phyloP scores from a whole-genome alignment of 2,797 vertebrate genomes.

The Neosilurus hyrtlii region DNA sequence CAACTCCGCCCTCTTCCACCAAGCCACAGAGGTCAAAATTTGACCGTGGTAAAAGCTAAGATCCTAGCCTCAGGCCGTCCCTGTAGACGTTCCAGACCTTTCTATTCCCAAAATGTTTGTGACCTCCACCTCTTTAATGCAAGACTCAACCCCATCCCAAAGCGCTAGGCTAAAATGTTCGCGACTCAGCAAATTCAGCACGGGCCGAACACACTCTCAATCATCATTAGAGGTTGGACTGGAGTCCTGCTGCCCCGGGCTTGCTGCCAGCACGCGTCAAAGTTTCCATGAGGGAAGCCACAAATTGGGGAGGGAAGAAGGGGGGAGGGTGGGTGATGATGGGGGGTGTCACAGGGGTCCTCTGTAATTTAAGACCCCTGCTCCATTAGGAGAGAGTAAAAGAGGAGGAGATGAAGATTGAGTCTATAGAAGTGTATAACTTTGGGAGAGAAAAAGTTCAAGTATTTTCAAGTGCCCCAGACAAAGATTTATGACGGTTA shows the following conservation, averaged over 20 bases:
- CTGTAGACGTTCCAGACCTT: conserved; percentile 13
- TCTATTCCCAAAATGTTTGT: conserved; percentile 45
- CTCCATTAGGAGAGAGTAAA: conserved; percentile 59
- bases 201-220: conserved; percentile 79
- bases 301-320: conserved; percentile 59
- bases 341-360: conserved; percentile 53
- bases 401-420: conserved; percentile 15
- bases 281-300: conserved; percentile 92
- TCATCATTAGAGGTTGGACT: conserved; percentile 79
- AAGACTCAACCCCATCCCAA: conserved; percentile 39
- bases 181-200: conserved; percentile 76
- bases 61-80: conserved; percentile 45
- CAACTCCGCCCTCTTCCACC: conserved; percentile 63
- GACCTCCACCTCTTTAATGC: conserved; percentile 62
- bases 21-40: conserved; percentile 61
- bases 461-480: neutral
- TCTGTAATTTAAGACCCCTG: conserved; percentile 67
- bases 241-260: conserved; percentile 81
- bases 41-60: conserved; percentile 56
- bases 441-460: conserved; percentile 51
- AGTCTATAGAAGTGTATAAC: neutral
- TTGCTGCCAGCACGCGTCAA: conserved; percentile 82
- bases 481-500: neutral
- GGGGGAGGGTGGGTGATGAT: conserved; percentile 35
- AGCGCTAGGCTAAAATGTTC: conserved; percentile 64